phyloP scores from a whole-genome alignment of 2,113 vertebrate species.

The Gymnocephalus cernua region DNA sequence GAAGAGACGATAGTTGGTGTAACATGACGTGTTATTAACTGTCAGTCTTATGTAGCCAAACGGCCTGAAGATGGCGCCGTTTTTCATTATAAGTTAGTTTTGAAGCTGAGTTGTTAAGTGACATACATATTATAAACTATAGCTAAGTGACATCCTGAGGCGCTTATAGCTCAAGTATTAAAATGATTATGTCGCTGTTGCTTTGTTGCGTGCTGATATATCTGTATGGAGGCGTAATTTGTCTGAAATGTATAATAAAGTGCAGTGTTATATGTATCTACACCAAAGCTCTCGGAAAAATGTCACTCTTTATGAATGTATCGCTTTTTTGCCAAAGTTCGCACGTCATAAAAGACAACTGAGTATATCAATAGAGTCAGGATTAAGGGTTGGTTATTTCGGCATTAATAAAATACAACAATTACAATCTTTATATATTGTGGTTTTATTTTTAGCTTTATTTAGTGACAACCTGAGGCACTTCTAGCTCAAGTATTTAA shows the following conservation, averaged over 20 bases:
- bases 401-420: not conserved
- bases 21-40: conserved; percentile 14
- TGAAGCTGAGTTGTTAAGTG: not conserved
- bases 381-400: not conserved
- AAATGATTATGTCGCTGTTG: too few relatives aligned
- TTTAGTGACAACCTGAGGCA: not conserved
- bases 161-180: not conserved
- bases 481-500: not conserved
- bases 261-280: too few relatives aligned
- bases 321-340: too few relatives aligned
- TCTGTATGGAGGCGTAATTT: too few relatives aligned
- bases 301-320: too few relatives aligned
- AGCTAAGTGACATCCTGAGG: not conserved
- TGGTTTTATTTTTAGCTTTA: not conserved
- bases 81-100: not conserved
- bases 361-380: not conserved
- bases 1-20: too few relatives aligned
- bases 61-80: conserved; percentile 26
- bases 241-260: too few relatives aligned
- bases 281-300: too few relatives aligned
- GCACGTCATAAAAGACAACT: not conserved
- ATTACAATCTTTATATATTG: not conserved
- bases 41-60: not conserved
- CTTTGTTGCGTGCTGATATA: too few relatives aligned
- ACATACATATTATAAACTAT: not conserved